Base-by-base conservation (phyloP, 2,888 invertebrate genomes). In the Caenorhabditis sp. region DNA sequence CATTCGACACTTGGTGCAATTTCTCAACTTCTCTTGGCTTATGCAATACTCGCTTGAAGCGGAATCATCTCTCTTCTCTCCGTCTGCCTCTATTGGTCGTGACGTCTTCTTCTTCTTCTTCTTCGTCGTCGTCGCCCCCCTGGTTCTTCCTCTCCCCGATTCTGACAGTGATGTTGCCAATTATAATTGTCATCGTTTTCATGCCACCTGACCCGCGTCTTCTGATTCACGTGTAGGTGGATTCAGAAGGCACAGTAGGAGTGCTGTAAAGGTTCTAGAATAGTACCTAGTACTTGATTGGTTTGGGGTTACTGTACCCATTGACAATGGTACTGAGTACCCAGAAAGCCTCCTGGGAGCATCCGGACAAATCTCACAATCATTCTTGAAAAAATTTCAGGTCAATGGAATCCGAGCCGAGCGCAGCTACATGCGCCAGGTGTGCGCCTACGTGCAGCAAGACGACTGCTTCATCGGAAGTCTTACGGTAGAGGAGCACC, bases 391-490 rank as follows among this genome's bases (percentile, higher is more conserved):
- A 35, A 19, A 22, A 16, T 77, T 81, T 12, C 76, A 88, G 88
- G 84, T 88, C 10, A 88, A 88, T 84, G 87, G 87, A 44, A 82
- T 87, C 22, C 80, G 82, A 5, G 85, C 82, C 7, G 81, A 75
- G 7, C 38, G 74, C 12, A 84, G 85, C 47, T 88, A 85, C 70
- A 88, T 88, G 87, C 80, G 74, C 28, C 86, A 88, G 56, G 94
- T 96, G 82, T 95, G 95, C 89, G 96, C 96, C 0, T 97, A 95
- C 93, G 96, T 97, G 94, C 96, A 96, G 89, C 97, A 97, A 92
- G 96, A 97, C 85, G 96, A 97, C 91, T 93, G 96, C 41, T 97
- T 97, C 90, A 95, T 96, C 10, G 95, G 95, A 6, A 95, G 95
- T 58, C 94, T 97, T 80, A 96, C 96, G 0, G 96, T 97, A 35